Base-by-base conservation (phyloP, 2,888 invertebrate species). In the Agrochola lychnidis region DNA sequence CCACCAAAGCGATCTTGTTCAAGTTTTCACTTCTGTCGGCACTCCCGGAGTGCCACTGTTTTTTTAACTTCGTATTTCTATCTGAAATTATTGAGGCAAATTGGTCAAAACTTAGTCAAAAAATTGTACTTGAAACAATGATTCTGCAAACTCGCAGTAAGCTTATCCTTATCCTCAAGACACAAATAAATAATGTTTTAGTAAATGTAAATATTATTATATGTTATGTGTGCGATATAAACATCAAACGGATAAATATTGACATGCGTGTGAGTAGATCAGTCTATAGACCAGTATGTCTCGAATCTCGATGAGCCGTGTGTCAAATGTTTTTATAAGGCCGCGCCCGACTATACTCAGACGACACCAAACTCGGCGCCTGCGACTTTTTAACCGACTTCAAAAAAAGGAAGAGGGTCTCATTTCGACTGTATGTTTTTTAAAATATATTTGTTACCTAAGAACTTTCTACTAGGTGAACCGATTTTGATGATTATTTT, bases 301-400 rank as follows among this genome's bases (percentile, higher is more conserved):
- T 76, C 59, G 72, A 53, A 70, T 76, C 22, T 76, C 62, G 72
- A 53, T 63, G 56, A 70, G 66, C 71, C 75, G 75, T 59, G 59
- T 75, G 74, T 81, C 84, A 75, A 79, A 77, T 77, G 75, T 81
- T 79, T 76, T 84, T 63, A 53, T 73, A 83, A 63, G 48, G 61
- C 69, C 64, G 63, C 69, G 25, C 59, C 48, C 40, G 67, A 62
- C 45, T 70, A 74, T 82, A 82, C 56, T 56, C 19, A 25, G 51
- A 73, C 77, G 42, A 79, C 66, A 66, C 19, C 36, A 69, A 73
- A 42, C 10, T 6, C 56, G 16, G 25, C 62, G 22, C 51, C 0
- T 19, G 22, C 19, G 53, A 56, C 9, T 22, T 59, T 69, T 25
- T n/a, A n/a, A n/a, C n/a, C n/a, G n/a, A n/a, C n/a, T n/a, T n/a